Evolutionary conservation across 2,113 vertebrate species (phyloP), one percentile per base, ranked within the genome.

Genomic region (Bos taurus): DNA sequence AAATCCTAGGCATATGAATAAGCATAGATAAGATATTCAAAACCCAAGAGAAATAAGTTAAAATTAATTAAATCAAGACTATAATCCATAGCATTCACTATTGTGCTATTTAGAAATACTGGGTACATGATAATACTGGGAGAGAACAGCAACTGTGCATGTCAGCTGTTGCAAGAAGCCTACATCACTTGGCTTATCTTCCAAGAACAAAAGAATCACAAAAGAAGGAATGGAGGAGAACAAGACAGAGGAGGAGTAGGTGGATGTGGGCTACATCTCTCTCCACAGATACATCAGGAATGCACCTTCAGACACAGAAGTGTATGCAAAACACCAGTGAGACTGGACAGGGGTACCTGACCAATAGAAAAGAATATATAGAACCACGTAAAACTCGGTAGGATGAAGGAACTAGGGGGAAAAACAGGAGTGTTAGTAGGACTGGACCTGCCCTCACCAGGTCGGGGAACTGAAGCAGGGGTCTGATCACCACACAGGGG

Each of bases 61-160:
- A 93, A 94, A 46, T 62, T 36, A 96, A 81, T 90, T 90, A 92
- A 97, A 78, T 77, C n/a, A 80, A 88, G 83, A 90, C 26, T 74
- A 26, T 36, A 88, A 83, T 13, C 21, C 43, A 57, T 13, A 60
- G 36, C 28, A 74, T 81, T 80, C 21, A 93, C 46, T 48, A 33
- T 30, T 88, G 8, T 91, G 36, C 19, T 91, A 78, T 74, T 84
- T 93, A 96, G 36, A 95, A 90, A 88, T 36, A 46, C 5, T 26
- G 43, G 4, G 7, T 43, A 0, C 7, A 21, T 50, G 5, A 9
- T 30, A 87, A 78, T 13, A 94, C 21, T 25, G 10, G 74, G 40
- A 81, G 13, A 26, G 21, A 81, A 88, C 15, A 74, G 12, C 48
- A 88, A 85, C 40, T 25, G 17, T 78, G 36, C n/a, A 15, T n/a